Evolutionary conservation across 2,113 vertebrate genomes (phyloP).

Genomic region (Jaculus jaculus): DNA sequence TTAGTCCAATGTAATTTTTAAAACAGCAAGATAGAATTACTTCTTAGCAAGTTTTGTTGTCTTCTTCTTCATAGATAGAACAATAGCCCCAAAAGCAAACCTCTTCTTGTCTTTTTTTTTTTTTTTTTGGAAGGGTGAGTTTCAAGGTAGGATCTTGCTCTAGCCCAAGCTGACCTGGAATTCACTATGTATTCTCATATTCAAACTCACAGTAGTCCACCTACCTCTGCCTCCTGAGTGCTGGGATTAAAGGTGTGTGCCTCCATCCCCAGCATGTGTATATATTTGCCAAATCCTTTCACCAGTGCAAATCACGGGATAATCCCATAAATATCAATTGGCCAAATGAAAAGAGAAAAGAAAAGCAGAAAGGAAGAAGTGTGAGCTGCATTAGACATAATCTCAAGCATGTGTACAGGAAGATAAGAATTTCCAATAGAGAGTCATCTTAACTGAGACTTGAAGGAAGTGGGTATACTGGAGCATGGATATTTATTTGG

Average conservation of each 20-base stretch:
- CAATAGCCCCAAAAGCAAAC: neutral
- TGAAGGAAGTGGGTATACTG: neutral
- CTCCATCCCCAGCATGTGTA: too few species aligned
- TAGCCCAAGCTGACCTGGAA: too few species aligned
- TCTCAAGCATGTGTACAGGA: neutral
- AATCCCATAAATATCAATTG: neutral
- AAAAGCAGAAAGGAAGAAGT: neutral
- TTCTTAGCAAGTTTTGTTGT: neutral
- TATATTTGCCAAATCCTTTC: neutral
- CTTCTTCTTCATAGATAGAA: neutral
- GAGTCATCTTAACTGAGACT: neutral
- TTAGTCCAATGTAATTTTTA: neutral
- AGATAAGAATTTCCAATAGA: neutral
- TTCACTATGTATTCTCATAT: too few species aligned
- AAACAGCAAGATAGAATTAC: neutral
- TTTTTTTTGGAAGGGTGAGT: neutral
- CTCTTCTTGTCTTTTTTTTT: neutral
- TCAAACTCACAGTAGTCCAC: too few species aligned
- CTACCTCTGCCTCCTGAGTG: too few species aligned
- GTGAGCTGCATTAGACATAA: neutral
- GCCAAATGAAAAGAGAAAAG: neutral
- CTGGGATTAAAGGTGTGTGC: too few species aligned
- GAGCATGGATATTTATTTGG: neutral
- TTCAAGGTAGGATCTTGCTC: too few species aligned
- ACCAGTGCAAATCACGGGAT: neutral